Evolutionary conservation across 2,113 vertebrate species (phyloP), one percentile per base, ranked within the genome.

Genomic region (Mormyrus lacerda): DNA sequence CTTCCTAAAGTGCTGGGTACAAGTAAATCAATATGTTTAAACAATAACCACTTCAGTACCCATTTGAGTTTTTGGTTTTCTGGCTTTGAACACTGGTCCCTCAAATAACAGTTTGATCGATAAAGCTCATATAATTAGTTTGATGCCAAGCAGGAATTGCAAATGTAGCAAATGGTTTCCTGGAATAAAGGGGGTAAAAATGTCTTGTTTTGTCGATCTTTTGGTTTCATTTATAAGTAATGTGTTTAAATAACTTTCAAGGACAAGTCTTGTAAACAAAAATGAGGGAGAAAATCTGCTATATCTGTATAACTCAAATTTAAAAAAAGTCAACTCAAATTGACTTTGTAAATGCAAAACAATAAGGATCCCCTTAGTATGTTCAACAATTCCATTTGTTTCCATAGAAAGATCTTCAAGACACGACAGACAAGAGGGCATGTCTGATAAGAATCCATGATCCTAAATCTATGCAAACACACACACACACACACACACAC

Each of bases 1-100:
- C 27, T 48, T 48, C 44, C 83, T 50, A 27, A 85, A 50, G 83
- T 48, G 9, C 45, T 47, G 5, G 10, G 19, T 27, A 48, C 11
- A 48, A 24, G 83, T 85, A 85, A 48, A 85, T 85, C 83, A n/a
- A 85, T 85, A 85, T 85, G 19, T 47, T 85, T 50, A 85, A 85
- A 27, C 42, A 47, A 85, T 85, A 85, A 50, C 24, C 83, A 85
- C 27, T 85, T 85, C 21, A 50, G n/a, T 24, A n/a, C 11, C 45
- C n/a, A 85, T 85, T 45, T n/a, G 42, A 48, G 19, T 9, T 27
- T 50, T 50, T 50, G 83, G 83, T 85, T 47, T 85, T 48, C n/a
- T 3, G 19, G 24, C 27, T n/a, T 48, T 85, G 10, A 31, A 4
- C 24, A 50, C n/a, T 48, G 83, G 11, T 85, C 5, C 17, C 83